Percentiles rank a stretch among this genome's conserved stretches.
Conservation (phyloP, 2,888 invertebrate genomes). For the Linyphia triangularis region DNA sequence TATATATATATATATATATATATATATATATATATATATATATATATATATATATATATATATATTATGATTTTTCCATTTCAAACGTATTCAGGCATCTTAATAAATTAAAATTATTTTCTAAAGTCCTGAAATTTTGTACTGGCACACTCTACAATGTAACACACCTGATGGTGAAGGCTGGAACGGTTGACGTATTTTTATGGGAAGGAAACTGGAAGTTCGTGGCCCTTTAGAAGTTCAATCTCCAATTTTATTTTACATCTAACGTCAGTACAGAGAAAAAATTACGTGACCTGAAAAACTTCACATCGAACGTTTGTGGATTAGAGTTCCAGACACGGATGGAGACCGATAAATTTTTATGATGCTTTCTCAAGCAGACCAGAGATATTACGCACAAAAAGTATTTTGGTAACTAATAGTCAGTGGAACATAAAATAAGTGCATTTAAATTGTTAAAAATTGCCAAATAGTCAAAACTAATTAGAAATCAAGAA, state of each 20-base stretch:
- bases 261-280: neutral
- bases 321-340: neutral
- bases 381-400: neutral
- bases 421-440: neutral
- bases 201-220: neutral
- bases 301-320: neutral
- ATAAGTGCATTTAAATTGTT: neutral
- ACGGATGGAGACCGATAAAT: neutral
- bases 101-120: too few relatives aligned
- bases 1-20: too few relatives aligned
- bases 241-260: conserved; percentile 3
- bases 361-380: neutral
- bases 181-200: neutral
- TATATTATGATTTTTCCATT: too few relatives aligned
- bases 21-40: too few relatives aligned
- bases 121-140: too few relatives aligned
- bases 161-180: neutral
- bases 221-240: neutral
- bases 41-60: too few relatives aligned
- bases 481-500: too few relatives aligned
- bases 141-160: too few relatives aligned
- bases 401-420: neutral
- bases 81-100: too few relatives aligned
- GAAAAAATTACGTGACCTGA: neutral
- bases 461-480: too few relatives aligned